Base-by-base conservation (phyloP, 1,140 invertebrate genomes). In the Sitobion miscanthi region DNA sequence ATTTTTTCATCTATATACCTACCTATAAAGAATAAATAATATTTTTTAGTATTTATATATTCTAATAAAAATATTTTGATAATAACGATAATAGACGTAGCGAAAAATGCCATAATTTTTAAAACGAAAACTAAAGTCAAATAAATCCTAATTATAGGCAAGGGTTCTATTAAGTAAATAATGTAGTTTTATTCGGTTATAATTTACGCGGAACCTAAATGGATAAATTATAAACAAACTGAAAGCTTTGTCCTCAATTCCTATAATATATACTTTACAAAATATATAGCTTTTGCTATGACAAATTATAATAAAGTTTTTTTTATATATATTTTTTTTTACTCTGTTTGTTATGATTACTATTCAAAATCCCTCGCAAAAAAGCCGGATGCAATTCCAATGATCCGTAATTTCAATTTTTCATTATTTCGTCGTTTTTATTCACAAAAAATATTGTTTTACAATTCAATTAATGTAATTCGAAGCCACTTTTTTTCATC, bases 381-480 rank as follows among this genome's bases (percentile, higher is more conserved):
- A 93, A 93, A 86, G 45, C 30, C 77, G 49, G 8, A 93, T 54
- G 82, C 82, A 85, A 54, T 85, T 93, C 77, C 91, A 93, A 93
- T 86, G 91, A 93, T 93, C 91, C 91, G 91, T 93, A 93, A 93
- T 93, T 93, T 93, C 89, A 93, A 57, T 93, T 93, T 93, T 93
- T 93, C 91, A 93, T 93, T 93, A 93, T 93, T 93, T 93, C 91
- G 91, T 93, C 91, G 91, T 93, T 93, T 93, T 93, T 93, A 86
- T 86, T 93, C 49, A 38, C 82, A 86, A 54, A 93, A 92, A 92
- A 93, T 86, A 86, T 93, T 93, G 91, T 93, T 93, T 93, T 93
- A 93, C 91, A 93, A 93, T 93, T 93, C 91, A 93, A 93, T 93
- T 93, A 93, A 93, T 93, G 91, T 93, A 85, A 93, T 93, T 93